Evolutionary conservation across 1,140 invertebrate species (phyloP).

Genomic region (Drosophila littoralis): DNA sequence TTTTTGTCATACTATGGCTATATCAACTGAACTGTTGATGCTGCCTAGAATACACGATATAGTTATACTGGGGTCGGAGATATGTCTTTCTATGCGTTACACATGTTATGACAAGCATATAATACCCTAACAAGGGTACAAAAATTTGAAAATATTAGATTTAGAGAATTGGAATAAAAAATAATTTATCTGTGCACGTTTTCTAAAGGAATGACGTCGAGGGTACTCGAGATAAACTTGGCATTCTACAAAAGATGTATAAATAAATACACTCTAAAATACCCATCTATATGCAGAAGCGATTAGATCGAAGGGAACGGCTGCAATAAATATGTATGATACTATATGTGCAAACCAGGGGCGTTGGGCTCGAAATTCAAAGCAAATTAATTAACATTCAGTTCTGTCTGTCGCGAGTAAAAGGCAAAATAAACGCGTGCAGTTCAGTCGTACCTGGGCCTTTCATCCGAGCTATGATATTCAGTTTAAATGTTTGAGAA

Average conservation of each 20-base stretch:
- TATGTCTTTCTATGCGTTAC: too few relatives aligned
- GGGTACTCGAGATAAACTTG: not conserved
- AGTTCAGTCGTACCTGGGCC: not conserved
- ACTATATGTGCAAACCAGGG: not conserved
- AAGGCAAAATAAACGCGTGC: constrained; percentile 5
- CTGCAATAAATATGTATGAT: constrained; percentile 18
- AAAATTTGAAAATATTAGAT: too few relatives aligned
- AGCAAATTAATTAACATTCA: constrained; percentile 13
- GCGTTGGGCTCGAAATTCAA: not conserved
- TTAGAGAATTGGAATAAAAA: too few relatives aligned
- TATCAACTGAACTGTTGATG: too few relatives aligned
- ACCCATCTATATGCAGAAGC: not conserved
- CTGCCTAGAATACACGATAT: too few relatives aligned
- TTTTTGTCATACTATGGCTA: too few relatives aligned
- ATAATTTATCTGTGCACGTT: not conserved
- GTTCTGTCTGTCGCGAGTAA: constrained; percentile 26
- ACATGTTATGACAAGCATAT: too few relatives aligned
- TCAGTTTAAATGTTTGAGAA: not conserved
- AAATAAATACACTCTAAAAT: not conserved
- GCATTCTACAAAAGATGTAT: not conserved
- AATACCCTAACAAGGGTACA: too few relatives aligned
- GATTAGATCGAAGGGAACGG: constrained; percentile 38
- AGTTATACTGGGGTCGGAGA: too few relatives aligned
- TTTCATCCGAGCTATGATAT: not conserved
- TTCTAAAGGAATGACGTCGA: not conserved